Base-by-base conservation (phyloP, 2,888 invertebrate species). In the Oxycera nigricornis region DNA sequence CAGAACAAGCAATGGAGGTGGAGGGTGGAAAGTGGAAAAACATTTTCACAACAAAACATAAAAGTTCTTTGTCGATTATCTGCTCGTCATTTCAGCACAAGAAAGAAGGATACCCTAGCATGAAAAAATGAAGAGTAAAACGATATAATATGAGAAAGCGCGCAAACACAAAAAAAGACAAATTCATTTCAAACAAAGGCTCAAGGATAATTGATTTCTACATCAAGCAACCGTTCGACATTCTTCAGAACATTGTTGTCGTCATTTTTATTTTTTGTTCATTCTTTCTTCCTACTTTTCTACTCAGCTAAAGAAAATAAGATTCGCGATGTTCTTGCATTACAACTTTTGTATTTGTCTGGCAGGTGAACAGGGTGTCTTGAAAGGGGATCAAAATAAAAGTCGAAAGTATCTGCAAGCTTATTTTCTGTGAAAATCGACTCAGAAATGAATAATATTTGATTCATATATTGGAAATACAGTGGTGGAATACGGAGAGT, bases 131-230 rank as follows among this genome's bases (percentile, higher is more conserved):
- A 39, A n/a, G 22, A 20, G 28, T 6, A 20, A 7, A 50, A 68
- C 26, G 30, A 68, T n/a, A 46, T 9, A 17, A 52, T n/a, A 68
- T 28, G 68, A 30, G 28, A 52, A 30, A n/a, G n/a, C n/a, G n/a
- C n/a, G n/a, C n/a, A 67, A 46, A 31, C 1, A 59, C 1, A 59
- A 68, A 28, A 50, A 20, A 30, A 50, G 20, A 52, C 46, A 70
- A 52, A 55, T 22, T 52, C 52, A 52, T 52, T 35, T 28, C 70
- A 70, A 52, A 52, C 30, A 70, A 70, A 70, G 70, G 70, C 70
- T 52, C 70, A 70, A 55, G 70, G 70, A 70, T 70, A 70, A 70
- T 70, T 70, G 70, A 70, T 70, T 70, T 70, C 39, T 55, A 70
- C 70, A 70, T 70, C 70, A 68, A n/a, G 70, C 22, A 55, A 70